Base-by-base conservation (phyloP, 2,113 vertebrate genomes). In the Archilochus colubris region DNA sequence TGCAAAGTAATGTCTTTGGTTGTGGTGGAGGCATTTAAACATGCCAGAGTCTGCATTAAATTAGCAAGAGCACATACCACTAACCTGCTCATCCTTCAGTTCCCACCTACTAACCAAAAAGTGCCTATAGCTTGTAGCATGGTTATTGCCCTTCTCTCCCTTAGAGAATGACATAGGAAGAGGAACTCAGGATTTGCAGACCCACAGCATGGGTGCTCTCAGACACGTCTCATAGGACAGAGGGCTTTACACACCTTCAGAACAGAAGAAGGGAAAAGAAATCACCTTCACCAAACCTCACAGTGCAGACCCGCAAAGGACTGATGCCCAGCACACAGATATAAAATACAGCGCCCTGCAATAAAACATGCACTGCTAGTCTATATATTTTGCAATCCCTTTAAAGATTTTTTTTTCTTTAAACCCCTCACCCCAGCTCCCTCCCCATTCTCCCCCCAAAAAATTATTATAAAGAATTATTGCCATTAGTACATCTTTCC, bases 401-500 rank as follows among this genome's bases (percentile, higher is more conserved):
- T 97, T 98, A 98, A 98, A 98, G 97, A 82, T 72, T 94, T 95
- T 93, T 93, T 92, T 94, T 93, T 55, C 54, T 88, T 93, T 91
- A 93, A 91, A 88, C 81, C 94, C 95, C 96, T 92, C 93, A 92
- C 95, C 97, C 90, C 92, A 96, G 97, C 96, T 96, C 97, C 95
- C 94, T 89, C 95, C 97, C 97, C 93, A 16, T 96, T 96, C 87
- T 97, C 98, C 97, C 80, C 91, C 96, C 94, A 91, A 98, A 98
- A 98, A 99, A 98, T 98, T 98, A 98, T 97, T 98, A 99, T 99
- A 98, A 99, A 99, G 99, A 99, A 99, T 99, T 98, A 99, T 98
- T 98, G 98, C 98, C 98, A 99, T 99, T 99, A 99, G 97, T 98
- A 98, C 97, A 98, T 98, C 98, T 99, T 99, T 99, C 98, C 98